Evolutionary conservation across 2,888 invertebrate genomes (phyloP).

Genomic region (Anoplius nigerrimus): DNA sequence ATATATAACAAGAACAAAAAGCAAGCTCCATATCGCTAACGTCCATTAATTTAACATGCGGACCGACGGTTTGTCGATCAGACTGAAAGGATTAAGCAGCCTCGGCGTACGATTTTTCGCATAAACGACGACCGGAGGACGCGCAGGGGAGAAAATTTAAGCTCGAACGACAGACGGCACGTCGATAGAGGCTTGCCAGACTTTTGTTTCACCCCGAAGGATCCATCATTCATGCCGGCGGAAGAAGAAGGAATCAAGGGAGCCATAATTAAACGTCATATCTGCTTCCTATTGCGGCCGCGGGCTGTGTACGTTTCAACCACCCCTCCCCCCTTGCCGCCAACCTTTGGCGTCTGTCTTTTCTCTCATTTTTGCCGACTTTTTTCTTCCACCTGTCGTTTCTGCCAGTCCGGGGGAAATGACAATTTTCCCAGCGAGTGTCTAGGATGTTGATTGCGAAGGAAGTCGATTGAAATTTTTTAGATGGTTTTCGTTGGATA

Average conservation of each 20-base stretch:
- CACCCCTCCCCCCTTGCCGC: neutral
- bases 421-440: no score
- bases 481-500: no score
- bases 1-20: no score
- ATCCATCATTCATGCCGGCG: slow-evolving; percentile 20
- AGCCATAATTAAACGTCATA: slow-evolving; percentile 38
- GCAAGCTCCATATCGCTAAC: no score
- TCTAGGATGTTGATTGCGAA: no score
- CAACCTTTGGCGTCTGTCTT: neutral
- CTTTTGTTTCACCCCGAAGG: slow-evolving; percentile 17
- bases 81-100: no score
- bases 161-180: neutral
- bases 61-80: no score
- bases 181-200: slow-evolving; percentile 2
- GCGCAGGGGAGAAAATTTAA: no score
- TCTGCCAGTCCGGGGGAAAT: neutral
- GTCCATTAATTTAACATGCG: no score
- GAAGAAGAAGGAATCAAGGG: neutral
- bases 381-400: neutral
- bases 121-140: no score
- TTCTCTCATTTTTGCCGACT: neutral
- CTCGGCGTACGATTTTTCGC: no score
- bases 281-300: slow-evolving; percentile 35
- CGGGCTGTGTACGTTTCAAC: slow-evolving; percentile 17
- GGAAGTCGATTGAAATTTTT: no score